Conservation (phyloP, 2,113 vertebrate species). For the Zonotrichia leucophrys region DNA sequence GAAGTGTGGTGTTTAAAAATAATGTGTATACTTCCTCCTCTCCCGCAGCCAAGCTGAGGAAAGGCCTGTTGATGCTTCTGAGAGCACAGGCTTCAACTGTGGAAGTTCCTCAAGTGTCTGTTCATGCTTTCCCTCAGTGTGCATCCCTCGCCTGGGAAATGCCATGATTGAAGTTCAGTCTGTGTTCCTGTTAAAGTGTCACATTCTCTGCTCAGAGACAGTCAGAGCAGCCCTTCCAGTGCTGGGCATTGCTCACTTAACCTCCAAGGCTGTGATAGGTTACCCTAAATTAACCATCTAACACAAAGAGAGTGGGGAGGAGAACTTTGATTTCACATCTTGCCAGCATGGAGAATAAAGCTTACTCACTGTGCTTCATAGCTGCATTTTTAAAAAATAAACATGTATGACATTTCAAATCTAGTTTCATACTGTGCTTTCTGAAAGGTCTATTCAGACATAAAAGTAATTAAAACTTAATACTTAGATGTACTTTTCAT, state of each 20-base stretch:
- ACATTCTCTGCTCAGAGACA: accelerated
- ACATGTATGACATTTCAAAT: not conserved
- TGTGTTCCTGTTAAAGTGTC: not conserved
- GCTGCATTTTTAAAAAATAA: not conserved
- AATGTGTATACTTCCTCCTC: not conserved
- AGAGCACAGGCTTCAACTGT: not conserved
- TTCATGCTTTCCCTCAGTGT: not conserved
- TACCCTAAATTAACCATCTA: not conserved
- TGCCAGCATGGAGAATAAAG: not conserved
- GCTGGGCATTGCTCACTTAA: not conserved
- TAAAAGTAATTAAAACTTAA: not conserved
- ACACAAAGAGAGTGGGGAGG: not conserved
- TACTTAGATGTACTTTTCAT: not conserved
- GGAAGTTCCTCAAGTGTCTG: not conserved
- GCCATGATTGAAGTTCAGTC: not conserved
- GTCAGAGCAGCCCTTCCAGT: not conserved
- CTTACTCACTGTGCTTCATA: not conserved
- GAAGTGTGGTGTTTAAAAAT: not conserved
- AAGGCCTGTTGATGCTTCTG: not conserved
- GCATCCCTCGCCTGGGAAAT: not conserved
- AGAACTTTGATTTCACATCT: not conserved
- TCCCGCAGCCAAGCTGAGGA: not conserved
- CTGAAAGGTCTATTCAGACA: not conserved
- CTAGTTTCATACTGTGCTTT: not conserved
- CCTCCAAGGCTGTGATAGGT: not conserved